Evolutionary conservation across 2,797 vertebrate species (phyloP).

Genomic region (Anableps anableps): DNA sequence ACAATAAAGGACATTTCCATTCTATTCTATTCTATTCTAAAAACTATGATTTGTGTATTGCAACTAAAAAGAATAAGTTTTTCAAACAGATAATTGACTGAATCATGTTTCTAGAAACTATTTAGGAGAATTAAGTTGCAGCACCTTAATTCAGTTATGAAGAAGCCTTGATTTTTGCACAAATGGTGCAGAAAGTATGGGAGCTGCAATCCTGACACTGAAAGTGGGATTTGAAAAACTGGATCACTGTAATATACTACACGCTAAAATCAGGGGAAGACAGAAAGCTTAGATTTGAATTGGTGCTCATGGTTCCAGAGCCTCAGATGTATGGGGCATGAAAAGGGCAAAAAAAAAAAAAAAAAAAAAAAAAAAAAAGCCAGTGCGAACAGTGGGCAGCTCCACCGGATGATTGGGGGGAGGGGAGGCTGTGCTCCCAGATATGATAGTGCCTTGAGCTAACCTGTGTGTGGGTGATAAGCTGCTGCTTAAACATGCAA

Average conservation of each 20-base stretch:
- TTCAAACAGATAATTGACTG: no score
- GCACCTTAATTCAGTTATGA: no score
- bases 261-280: conserved; percentile 23
- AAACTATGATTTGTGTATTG: no score
- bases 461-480: conserved; percentile 67
- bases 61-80: no score
- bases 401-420: conserved; percentile 20
- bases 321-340: conserved; percentile 10
- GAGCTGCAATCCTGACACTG: not conserved
- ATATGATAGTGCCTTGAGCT: conserved; percentile 61
- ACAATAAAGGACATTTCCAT: no score
- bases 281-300: conserved; percentile 19
- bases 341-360: not conserved
- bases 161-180: not conserved
- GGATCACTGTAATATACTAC: conserved; percentile 2
- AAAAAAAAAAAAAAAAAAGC: no score
- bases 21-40: no score
- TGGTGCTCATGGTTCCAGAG: conserved; percentile 32
- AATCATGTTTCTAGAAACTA: no score
- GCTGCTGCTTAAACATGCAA: conserved; percentile 29
- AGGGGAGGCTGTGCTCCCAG: conserved; percentile 35
- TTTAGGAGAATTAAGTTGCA: no score
- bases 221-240: conserved; percentile 8
- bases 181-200: not conserved
- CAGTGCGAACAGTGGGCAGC: not conserved